These are phyloP conservation scores for Gymnodraco acuticeps DNA, from an alignment of 2,797 vertebrate species.

Conservation along the genomic window DNA sequence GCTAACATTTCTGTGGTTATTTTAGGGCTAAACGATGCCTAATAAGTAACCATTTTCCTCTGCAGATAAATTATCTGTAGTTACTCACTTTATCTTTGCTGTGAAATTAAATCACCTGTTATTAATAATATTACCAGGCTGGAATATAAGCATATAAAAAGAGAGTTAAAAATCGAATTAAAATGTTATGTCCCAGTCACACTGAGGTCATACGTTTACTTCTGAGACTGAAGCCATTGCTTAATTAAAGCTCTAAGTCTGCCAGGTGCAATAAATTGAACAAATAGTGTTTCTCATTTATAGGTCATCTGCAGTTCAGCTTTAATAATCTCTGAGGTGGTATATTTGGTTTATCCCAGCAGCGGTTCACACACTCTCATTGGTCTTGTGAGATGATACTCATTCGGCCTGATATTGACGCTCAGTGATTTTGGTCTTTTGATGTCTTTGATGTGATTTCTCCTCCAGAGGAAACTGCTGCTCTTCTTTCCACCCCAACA, in stretches of 20 bases:
- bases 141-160: conserved; percentile 19
- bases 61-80: conserved; percentile 9
- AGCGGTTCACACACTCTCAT: neutral
- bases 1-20: neutral
- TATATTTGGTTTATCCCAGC: neutral
- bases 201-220: conserved; percentile 4
- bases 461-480: conserved; percentile 49
- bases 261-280: conserved; percentile 37
- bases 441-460: conserved; percentile 68
- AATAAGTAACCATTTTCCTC: conserved; percentile 2
- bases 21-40: conserved; percentile 3
- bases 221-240: neutral
- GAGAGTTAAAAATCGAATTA: conserved; percentile 32
- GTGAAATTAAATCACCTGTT: conserved; percentile 24
- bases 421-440: conserved; percentile 45
- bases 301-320: conserved; percentile 18
- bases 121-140: conserved; percentile 28
- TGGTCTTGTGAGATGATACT: conserved; percentile 41
- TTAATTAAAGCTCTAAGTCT: neutral
- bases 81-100: conserved; percentile 15
- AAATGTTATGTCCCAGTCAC: conserved; percentile 1
- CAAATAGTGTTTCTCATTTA: conserved; percentile 24
- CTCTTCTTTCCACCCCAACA: conserved; percentile 37
- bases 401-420: conserved; percentile 32
- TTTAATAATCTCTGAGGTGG: neutral